Evolutionary conservation across 2,797 vertebrate species (phyloP), one percentile per base, ranked within the genome.

Genomic region (Aselliscus stoliczkanus): DNA sequence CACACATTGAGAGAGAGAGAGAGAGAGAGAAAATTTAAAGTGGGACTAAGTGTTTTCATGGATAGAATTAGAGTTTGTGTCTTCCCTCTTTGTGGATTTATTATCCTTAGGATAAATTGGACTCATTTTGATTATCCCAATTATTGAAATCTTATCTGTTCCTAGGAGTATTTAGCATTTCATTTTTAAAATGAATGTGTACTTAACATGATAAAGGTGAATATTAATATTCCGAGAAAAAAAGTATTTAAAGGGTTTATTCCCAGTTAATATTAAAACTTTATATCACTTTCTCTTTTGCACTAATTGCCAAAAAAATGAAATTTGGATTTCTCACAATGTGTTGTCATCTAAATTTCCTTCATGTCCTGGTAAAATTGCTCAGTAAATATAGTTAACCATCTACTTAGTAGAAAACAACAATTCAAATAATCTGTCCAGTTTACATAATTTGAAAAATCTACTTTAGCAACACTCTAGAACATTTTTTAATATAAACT

Each of bases 91-190:
- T 90, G 42, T 70, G 88, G 64, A 84, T 93, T 88, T 67, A 93
- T 75, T 96, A 58, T 95, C 79, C 93, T 91, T n/a, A 93, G 83
- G 47, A 86, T 95, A 94, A n/a, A 65, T 52, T 96, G 50, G 82
- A 94, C 31, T 54, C 10, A 80, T 93, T 97, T 97, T 76, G 83
- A 10, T 85, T 96, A 89, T 87, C 65, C 15, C 34, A n/a, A n/a
- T 81, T 81, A 95, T 50, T 96, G 92, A 93, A 88, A 89, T 93
- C 37, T 93, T 96, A 65, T 83, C n/a, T 62, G 23, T 82, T 88
- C 79, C 95, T 89, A 92, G 92, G 94, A 81, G 96, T 86, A 75
- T 81, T 95, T 93, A 88, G 56, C 52, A 62, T 83, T 96, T 95
- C 39, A 90, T 42, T 90, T 94, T 75, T 67, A 42, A 75, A 94